A percentile compares a stretch with the other conserved stretches of the same genome.
Conservation (phyloP, 2,113 vertebrate genomes). For the Zingel zingel region DNA sequence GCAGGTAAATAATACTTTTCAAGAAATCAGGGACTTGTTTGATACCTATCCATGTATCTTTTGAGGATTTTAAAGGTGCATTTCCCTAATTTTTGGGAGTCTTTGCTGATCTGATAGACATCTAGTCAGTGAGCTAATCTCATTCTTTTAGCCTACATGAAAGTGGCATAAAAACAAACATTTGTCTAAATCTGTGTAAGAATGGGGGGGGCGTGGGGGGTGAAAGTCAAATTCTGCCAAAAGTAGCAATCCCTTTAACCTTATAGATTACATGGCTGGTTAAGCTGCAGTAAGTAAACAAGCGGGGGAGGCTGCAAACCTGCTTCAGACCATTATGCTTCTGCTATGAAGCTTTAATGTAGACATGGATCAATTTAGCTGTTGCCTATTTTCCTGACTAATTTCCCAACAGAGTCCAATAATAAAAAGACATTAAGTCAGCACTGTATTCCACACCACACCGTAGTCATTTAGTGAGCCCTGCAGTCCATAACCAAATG, state of each 20-base stretch:
- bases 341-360: constrained; percentile 60
- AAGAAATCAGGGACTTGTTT: not conserved
- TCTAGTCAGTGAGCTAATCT: constrained; percentile 16
- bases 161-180: constrained; percentile 6
- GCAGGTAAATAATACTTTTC: not conserved
- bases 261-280: constrained; percentile 44
- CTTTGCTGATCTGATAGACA: not conserved
- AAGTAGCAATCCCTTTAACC: constrained; percentile 26
- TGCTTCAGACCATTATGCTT: constrained; percentile 43
- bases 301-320: constrained; percentile 25
- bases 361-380: constrained; percentile 58
- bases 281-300: constrained; percentile 58
- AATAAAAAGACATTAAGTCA: constrained; percentile 55
- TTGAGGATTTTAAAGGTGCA: not conserved
- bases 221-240: not conserved
- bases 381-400: constrained; percentile 34
- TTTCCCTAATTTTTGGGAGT: not conserved
- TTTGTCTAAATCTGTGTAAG: constrained; percentile 28
- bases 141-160: not conserved
- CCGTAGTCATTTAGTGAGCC: constrained; percentile 25
- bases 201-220: too few relatives aligned
- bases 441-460: constrained; percentile 33
- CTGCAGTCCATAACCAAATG: constrained; percentile 37
- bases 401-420: constrained; percentile 59
- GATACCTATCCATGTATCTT: not conserved